These are phyloP conservation scores for Salpingus planirostris DNA, from an alignment of 2,888 invertebrate species.

Conservation along the genomic window DNA sequence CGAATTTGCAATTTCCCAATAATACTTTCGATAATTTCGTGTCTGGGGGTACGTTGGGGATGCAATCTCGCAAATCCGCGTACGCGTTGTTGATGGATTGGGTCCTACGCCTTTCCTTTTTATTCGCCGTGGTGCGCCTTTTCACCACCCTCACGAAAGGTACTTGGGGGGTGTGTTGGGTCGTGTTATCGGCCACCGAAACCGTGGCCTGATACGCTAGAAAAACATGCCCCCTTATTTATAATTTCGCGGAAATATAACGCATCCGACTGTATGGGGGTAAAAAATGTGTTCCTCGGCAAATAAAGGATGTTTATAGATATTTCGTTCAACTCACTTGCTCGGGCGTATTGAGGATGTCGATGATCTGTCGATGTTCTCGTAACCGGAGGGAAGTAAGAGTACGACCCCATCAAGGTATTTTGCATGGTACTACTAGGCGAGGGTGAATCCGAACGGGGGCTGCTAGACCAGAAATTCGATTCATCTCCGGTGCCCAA, in stretches of 20 bases:
- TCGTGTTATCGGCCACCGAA: slow-evolving; percentile 7
- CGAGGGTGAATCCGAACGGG: slow-evolving; percentile 36
- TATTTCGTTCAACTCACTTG: slow-evolving; percentile 20
- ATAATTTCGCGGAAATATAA: background rate
- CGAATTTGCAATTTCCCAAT: slow-evolving; percentile 16
- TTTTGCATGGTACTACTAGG: slow-evolving; percentile 28
- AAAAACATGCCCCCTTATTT: too few relatives aligned
- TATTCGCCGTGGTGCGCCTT: slow-evolving; percentile 82
- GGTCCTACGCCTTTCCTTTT: slow-evolving; percentile 86
- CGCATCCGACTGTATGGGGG: background rate
- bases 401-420: slow-evolving; percentile 28
- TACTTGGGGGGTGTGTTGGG: too few relatives aligned
- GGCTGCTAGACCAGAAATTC: slow-evolving; percentile 37
- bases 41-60: slow-evolving; percentile 93
- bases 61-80: slow-evolving; percentile 83
- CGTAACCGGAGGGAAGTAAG: slow-evolving; percentile 5
- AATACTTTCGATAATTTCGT: slow-evolving; percentile 89
- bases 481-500: slow-evolving; percentile 33
- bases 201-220: slow-evolving; percentile 8
- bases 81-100: slow-evolving; percentile 94
- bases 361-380: slow-evolving; percentile 9
- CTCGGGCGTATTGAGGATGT: slow-evolving; percentile 21
- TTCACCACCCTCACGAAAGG: slow-evolving; percentile 58
- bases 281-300: background rate
- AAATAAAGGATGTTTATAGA: too few relatives aligned